phyloP scores from a whole-genome alignment of 2,888 invertebrate genomes.

The Lasiommata megera region DNA sequence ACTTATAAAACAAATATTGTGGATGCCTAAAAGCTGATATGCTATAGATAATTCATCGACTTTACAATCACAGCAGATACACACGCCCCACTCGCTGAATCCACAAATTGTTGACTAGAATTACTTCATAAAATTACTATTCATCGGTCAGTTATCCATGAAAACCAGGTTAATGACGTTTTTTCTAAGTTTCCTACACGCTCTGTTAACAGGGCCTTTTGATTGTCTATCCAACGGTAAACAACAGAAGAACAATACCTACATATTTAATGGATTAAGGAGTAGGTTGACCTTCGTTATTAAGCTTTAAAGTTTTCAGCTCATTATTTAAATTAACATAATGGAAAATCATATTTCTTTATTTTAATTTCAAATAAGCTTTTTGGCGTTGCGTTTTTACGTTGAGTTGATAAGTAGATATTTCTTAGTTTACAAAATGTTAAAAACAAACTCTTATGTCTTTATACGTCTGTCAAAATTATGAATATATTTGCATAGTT shows the following conservation, averaged over 20 bases:
- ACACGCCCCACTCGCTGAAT: not conserved
- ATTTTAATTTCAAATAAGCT: too few relatives aligned
- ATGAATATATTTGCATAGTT: too few relatives aligned
- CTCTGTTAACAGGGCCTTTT: constrained; percentile 43
- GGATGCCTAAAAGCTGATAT: too few relatives aligned
- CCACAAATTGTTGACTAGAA: constrained; percentile 17
- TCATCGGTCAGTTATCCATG: constrained; percentile 52
- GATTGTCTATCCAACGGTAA: constrained; percentile 20
- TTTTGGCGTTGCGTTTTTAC: too few relatives aligned
- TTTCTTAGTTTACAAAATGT: too few relatives aligned
- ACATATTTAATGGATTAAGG: constrained; percentile 7
- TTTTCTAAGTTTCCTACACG: constrained; percentile 47
- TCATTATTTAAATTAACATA: constrained; percentile 5
- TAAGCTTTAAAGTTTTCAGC: constrained; percentile 7
- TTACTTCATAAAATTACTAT: constrained; percentile 32
- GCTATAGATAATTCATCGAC: too few relatives aligned
- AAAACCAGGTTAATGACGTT: constrained; percentile 51
- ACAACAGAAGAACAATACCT: not conserved
- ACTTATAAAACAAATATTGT: too few relatives aligned
- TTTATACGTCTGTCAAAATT: too few relatives aligned
- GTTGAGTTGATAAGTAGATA: too few relatives aligned
- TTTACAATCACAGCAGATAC: too few relatives aligned
- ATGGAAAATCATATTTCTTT: too few relatives aligned
- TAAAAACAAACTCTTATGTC: too few relatives aligned
- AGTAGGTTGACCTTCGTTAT: constrained; percentile 18